Conservation (phyloP, 1,140 invertebrate species). For the Trichonephila inaurata region DNA sequence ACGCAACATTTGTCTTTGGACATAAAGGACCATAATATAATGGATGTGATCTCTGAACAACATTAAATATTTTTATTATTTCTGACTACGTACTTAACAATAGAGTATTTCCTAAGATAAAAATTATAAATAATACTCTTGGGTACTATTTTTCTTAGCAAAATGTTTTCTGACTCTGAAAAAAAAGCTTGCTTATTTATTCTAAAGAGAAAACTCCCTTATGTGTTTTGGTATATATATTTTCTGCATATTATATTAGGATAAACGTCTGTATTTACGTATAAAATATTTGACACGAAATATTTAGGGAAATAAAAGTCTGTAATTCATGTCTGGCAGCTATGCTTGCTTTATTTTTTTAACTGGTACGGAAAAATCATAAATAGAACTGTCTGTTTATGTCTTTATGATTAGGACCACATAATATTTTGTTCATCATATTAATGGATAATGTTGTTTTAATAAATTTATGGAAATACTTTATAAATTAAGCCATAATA, state of each 20-base stretch:
- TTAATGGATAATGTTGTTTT: too few relatives aligned
- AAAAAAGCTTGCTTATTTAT: not conserved
- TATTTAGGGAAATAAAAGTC: not conserved
- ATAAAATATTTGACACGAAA: not conserved
- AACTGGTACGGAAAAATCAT: too few relatives aligned
- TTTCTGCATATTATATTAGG: not conserved
- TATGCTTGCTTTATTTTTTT: not conserved
- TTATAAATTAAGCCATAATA: too few relatives aligned
- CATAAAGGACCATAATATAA: not conserved
- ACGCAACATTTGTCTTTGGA: not conserved
- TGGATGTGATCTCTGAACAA: not conserved
- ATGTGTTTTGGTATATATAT: not conserved
- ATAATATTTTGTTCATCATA: too few relatives aligned
- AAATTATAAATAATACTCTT: conserved; percentile 1
- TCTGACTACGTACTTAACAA: not conserved
- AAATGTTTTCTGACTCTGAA: not conserved
- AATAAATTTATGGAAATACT: too few relatives aligned
- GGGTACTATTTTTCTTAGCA: not conserved
- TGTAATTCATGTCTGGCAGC: not conserved
- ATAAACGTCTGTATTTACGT: not conserved
- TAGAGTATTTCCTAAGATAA: not conserved
- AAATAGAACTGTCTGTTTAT: too few relatives aligned
- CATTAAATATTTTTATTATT: not conserved
- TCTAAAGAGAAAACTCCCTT: not conserved
- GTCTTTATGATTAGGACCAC: too few relatives aligned